Conservation (phyloP, 2,113 vertebrate species). For the Fregetta grallaria region DNA sequence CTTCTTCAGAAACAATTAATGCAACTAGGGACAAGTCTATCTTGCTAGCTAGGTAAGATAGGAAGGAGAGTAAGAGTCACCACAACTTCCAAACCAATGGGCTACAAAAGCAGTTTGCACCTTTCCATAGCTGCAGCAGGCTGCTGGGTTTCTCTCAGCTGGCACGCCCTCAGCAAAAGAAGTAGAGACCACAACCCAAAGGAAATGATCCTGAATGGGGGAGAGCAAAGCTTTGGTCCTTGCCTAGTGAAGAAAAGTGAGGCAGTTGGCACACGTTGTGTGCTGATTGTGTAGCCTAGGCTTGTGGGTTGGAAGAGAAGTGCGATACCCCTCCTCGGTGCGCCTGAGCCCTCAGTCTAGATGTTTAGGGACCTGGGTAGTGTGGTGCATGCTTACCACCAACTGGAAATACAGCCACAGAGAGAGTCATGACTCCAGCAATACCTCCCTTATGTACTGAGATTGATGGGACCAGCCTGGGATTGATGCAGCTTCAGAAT, state of each 20-base stretch:
- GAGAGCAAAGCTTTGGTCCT: neutral
- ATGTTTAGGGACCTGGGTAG: neutral
- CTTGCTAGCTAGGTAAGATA: neutral
- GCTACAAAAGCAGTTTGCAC: neutral
- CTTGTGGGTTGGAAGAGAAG: neutral
- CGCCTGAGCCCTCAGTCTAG: neutral
- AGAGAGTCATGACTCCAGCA: neutral
- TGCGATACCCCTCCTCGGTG: rapidly evolving
- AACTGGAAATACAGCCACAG: neutral
- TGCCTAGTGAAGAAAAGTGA: neutral
- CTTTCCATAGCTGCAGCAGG: neutral
- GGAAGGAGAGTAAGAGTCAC: neutral
- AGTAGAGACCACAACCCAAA: neutral
- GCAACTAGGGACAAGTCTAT: neutral
- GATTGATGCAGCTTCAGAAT: neutral
- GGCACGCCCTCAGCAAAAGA: rapidly evolving
- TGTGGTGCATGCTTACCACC: neutral
- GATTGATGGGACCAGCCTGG: neutral
- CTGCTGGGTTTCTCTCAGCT: neutral
- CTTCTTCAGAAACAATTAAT: neutral
- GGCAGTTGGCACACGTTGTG: neutral
- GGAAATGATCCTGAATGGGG: neutral
- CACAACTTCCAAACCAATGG: neutral
- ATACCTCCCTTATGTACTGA: neutral
- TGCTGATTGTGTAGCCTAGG: neutral